Conservation (phyloP, 2,797 vertebrate genomes). For the Chromis chromis region DNA sequence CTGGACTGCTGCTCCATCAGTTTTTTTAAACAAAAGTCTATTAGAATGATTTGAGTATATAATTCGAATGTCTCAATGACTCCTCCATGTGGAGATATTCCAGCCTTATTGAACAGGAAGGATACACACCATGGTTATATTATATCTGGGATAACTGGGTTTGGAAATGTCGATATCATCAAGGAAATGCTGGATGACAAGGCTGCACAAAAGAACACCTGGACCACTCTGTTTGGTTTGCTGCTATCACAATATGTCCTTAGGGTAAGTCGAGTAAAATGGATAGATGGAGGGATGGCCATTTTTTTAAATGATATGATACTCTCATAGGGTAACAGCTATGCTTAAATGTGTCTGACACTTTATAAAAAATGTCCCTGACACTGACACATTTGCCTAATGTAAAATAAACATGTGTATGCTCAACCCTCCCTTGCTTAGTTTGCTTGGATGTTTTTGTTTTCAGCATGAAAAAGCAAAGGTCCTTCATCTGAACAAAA, state of each 20-base stretch:
- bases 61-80: slow-evolving; percentile 43
- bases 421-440: not conserved
- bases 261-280: slow-evolving; percentile 13
- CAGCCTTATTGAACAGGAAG: slow-evolving; percentile 35
- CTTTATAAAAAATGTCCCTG: slow-evolving; percentile 10
- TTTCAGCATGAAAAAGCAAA: slow-evolving; percentile 26
- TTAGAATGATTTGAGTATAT: slow-evolving; percentile 32
- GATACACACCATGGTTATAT: slow-evolving; percentile 24
- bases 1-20: slow-evolving; percentile 19
- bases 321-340: not conserved
- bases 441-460: slow-evolving; percentile 18
- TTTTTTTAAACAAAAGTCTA: slow-evolving; percentile 12
- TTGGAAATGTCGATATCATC: slow-evolving; percentile 39
- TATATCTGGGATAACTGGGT: slow-evolving; percentile 43
- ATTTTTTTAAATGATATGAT: slow-evolving; percentile 4
- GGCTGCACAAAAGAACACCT: not conserved
- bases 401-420: not conserved
- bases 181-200: slow-evolving; percentile 26
- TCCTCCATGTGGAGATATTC: slow-evolving; percentile 43
- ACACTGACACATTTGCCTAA: not conserved
- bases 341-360: slow-evolving; percentile 7
- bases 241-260: slow-evolving; percentile 2
- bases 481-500: slow-evolving; percentile 10
- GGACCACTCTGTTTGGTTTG: slow-evolving; percentile 8
- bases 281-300: slow-evolving; percentile 2